A percentile compares a stretch with the other conserved stretches of the same genome.
These are phyloP conservation scores for Cryptoblepharus egeriae DNA, from an alignment of 2,797 vertebrate species.

Conservation along the genomic window DNA sequence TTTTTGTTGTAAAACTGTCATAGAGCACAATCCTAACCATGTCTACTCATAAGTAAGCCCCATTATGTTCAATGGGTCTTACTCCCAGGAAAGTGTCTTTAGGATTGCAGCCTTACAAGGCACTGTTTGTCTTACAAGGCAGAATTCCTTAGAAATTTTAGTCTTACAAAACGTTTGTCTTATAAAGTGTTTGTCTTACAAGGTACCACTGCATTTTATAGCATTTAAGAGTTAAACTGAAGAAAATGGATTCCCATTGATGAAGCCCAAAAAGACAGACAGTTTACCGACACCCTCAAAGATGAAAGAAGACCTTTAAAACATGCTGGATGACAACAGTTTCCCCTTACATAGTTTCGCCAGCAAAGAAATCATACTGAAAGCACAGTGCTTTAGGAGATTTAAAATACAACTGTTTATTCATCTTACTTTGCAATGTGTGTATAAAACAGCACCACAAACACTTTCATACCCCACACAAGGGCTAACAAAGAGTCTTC, in stretches of 20 bases:
- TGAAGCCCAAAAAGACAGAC: slow-evolving; percentile 65
- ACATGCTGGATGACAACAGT: slow-evolving; percentile 69
- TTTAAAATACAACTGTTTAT: slow-evolving; percentile 81
- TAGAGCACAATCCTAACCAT: too few relatives aligned
- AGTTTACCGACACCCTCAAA: slow-evolving; percentile 63
- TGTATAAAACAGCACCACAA: slow-evolving; percentile 81
- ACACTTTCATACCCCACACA: slow-evolving; percentile 81
- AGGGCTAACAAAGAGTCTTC: slow-evolving; percentile 85
- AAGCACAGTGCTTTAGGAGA: slow-evolving; percentile 74
- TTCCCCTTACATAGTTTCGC: slow-evolving; percentile 73
- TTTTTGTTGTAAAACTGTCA: too few relatives aligned
- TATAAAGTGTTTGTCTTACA: too few relatives aligned
- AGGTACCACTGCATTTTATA: slow-evolving; percentile 68
- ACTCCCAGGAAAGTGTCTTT: too few relatives aligned
- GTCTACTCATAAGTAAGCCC: too few relatives aligned
- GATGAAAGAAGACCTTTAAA: slow-evolving; percentile 71
- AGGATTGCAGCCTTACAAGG: too few relatives aligned
- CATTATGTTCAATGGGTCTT: too few relatives aligned
- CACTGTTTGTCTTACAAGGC: too few relatives aligned
- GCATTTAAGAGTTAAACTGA: slow-evolving; percentile 56
- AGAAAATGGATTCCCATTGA: slow-evolving; percentile 65
- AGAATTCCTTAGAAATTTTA: too few relatives aligned
- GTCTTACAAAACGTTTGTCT: too few relatives aligned
- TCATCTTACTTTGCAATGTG: slow-evolving; percentile 79
- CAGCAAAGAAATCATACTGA: slow-evolving; percentile 77